Conservation (phyloP, 2,113 vertebrate species). For the Muntiacus muntjak region DNA sequence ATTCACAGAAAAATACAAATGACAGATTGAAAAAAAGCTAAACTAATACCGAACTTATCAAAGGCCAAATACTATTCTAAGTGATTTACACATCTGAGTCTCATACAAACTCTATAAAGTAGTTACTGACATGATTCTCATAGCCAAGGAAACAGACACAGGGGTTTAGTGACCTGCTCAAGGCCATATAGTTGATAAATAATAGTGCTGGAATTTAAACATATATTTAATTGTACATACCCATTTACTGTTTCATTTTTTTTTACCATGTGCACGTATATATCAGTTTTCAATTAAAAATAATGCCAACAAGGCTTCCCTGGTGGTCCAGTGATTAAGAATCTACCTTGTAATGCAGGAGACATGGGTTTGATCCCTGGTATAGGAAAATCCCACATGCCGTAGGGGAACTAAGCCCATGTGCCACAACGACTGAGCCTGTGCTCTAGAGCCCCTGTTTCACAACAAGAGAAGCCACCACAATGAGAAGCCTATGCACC, state of each 20-base stretch:
- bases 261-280: neutral
- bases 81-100: neutral
- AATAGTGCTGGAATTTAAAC: neutral
- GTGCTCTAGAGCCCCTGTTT: neutral
- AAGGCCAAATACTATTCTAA: neutral
- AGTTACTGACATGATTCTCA: neutral
- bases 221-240: neutral
- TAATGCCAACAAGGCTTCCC: neutral
- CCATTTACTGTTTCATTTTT: neutral
- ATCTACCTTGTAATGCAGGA: neutral
- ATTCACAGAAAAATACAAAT: conserved; percentile 5
- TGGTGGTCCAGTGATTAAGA: neutral
- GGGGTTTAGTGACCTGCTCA: neutral
- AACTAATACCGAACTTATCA: neutral
- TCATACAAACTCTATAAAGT: neutral
- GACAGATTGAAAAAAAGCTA: neutral
- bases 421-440: neutral
- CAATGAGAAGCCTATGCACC: neutral
- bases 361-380: neutral
- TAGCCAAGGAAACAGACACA: neutral
- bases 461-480: neutral
- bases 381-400: neutral
- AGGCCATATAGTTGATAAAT: neutral
- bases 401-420: neutral
- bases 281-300: conserved; percentile 9